phyloP scores from a whole-genome alignment of 2,797 vertebrate species.

The Champsocephalus gunnari region DNA sequence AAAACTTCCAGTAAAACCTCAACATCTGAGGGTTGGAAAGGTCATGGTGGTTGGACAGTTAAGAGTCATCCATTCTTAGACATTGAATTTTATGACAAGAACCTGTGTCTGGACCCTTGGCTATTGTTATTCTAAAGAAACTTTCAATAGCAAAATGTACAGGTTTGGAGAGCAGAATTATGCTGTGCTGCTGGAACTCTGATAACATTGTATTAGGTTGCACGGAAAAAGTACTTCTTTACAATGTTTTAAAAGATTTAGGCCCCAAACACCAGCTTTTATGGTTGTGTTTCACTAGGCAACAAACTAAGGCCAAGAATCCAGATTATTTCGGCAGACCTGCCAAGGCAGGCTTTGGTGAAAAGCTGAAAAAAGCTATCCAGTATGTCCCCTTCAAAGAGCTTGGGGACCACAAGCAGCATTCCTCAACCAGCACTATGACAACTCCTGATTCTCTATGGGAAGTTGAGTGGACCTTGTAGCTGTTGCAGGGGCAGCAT shows the following conservation, averaged over 20 bases:
- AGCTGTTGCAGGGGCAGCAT: slow-evolving; percentile 44
- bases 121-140: slow-evolving; percentile 1
- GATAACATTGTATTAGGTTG: background rate
- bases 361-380: slow-evolving; percentile 69
- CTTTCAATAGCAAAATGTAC: background rate
- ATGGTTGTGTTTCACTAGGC: slow-evolving; percentile 63
- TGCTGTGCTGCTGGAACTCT: background rate
- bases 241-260: slow-evolving; percentile 32
- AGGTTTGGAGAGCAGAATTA: background rate
- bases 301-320: slow-evolving; percentile 75
- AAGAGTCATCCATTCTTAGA: slow-evolving; percentile 9
- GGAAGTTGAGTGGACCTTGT: slow-evolving; percentile 46
- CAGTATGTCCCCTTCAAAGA: slow-evolving; percentile 76
- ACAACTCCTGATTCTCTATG: slow-evolving; percentile 73
- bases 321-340: slow-evolving; percentile 73
- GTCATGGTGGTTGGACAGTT: background rate
- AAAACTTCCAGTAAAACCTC: background rate
- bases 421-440: slow-evolving; percentile 79
- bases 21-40: slow-evolving; percentile 4
- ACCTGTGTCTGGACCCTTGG: background rate
- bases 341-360: slow-evolving; percentile 74
- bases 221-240: slow-evolving; percentile 9
- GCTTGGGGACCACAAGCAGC: slow-evolving; percentile 70
- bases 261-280: slow-evolving; percentile 34
- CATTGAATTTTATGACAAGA: background rate